phyloP scores from a whole-genome alignment of 2,113 vertebrate species.

The Pithys albifrons region DNA sequence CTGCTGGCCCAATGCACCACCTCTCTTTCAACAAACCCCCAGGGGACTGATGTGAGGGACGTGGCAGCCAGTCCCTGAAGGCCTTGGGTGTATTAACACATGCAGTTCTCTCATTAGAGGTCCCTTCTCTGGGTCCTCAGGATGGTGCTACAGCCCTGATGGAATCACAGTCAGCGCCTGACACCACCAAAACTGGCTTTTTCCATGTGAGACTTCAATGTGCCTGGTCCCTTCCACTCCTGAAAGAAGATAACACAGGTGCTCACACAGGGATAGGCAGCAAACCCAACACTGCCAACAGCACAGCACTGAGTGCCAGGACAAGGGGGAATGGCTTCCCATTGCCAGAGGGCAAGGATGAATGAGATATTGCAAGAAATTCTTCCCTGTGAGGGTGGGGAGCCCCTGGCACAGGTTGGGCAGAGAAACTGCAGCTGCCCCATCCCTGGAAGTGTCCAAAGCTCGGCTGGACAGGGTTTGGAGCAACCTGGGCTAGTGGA shows the following conservation, averaged over 20 bases:
- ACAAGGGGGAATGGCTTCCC: not conserved
- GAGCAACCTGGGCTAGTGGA: not conserved
- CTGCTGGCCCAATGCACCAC: not conserved
- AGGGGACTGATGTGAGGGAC: fast-evolving
- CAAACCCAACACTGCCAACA: not conserved
- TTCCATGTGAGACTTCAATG: fast-evolving
- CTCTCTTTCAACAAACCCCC: not conserved
- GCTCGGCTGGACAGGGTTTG: not conserved
- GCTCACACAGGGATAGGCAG: not conserved
- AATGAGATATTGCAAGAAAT: not conserved
- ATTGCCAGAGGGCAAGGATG: not conserved
- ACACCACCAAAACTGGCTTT: not conserved
- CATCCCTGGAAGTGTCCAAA: not conserved
- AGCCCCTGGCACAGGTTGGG: not conserved
- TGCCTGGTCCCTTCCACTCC: not conserved
- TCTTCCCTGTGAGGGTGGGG: not conserved
- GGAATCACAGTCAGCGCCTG: not conserved
- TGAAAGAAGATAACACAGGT: fast-evolving
- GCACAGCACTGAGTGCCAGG: not conserved
- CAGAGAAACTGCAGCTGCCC: not conserved
- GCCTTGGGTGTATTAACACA: not conserved
- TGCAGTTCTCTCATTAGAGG: not conserved
- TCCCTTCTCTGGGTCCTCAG: not conserved
- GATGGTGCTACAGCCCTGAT: not conserved
- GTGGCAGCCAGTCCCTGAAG: not conserved